Base-by-base conservation (phyloP, 2,888 invertebrate genomes). In the Schrankia costaestrigalis region DNA sequence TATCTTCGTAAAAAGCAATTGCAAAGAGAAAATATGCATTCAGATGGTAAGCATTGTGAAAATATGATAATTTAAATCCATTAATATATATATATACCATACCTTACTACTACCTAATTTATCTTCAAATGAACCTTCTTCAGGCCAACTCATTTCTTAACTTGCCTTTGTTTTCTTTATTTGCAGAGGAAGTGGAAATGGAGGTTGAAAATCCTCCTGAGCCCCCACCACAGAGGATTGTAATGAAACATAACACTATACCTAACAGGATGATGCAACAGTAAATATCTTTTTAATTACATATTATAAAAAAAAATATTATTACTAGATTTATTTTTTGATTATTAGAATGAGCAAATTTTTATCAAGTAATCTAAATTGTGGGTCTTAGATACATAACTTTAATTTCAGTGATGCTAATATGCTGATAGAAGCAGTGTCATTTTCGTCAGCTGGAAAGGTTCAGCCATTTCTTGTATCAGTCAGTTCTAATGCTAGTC, bases 401-500 rank as follows among this genome's bases (percentile, higher is more conserved):
- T n/a, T n/a, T n/a, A n/a, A 18, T 88, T 89, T 35, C 75, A 97
- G 97, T 89, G 96, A 97, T 82, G 93, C 94, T 31, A 96, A 96
- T 66, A 95, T 95, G 64, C 89, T 97, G 65, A 94, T 97, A 28
- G 96, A 97, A 80, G 93, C 96, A 45, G 93, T 95, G 1, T 93
- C 96, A 17, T 98, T 98, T 78, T 93, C 94, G 26, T 92, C 93
- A 26, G 87, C 96, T 41, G 95, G 96, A 3, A 96, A 97, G 84
- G 93, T 97, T 35, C 98, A 98, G 78, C 98, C 98, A 7, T 98
- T 98, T 76, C 84, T 95, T 33, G 92, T 98, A 3, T 94, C 95
- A 11, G 90, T 97, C 41, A 93, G 94, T 35, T 95, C 96, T 11
- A 96, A 96, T 63, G 94, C 97, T 1, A 92, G 95, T 38, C 89